A percentile compares a stretch with the other conserved stretches of the same genome.
phyloP scores from a whole-genome alignment of 2,888 invertebrate species.

The Hecatera dysodea region DNA sequence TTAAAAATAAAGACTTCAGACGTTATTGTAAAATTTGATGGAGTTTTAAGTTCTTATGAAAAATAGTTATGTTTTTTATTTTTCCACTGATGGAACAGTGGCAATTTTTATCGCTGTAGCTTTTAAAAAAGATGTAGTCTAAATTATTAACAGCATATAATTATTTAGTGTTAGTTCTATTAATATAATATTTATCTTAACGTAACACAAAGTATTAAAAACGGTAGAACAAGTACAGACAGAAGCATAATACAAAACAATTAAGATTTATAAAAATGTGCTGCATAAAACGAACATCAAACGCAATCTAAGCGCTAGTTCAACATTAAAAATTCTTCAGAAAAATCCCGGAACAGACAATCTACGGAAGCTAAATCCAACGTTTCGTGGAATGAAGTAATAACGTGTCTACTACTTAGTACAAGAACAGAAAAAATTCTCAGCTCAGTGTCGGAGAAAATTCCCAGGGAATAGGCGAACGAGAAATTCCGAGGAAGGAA shows the following conservation, averaged over 20 bases:
- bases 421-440: constrained; percentile 65
- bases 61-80: constrained; percentile 8
- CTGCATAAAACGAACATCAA: neutral
- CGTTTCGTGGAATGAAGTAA: constrained; percentile 59
- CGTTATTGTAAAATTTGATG: constrained; percentile 45
- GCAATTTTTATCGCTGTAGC: neutral
- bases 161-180: neutral
- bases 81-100: no score
- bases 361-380: constrained; percentile 43
- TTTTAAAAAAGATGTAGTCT: neutral
- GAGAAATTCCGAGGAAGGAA: constrained; percentile 71
- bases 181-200: neutral
- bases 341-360: constrained; percentile 35
- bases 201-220: neutral
- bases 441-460: constrained; percentile 52
- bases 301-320: neutral
- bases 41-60: constrained; percentile 45
- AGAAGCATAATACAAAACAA: neutral
- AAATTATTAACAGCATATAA: neutral
- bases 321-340: constrained; percentile 21
- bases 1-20: constrained; percentile 57
- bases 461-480: constrained; percentile 65
- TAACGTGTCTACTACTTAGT: constrained; percentile 55
- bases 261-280: neutral
- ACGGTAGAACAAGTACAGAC: neutral